These are phyloP conservation scores for Parasteatoda tepidariorum DNA, from an alignment of 1,140 invertebrate genomes.

Conservation along the genomic window DNA sequence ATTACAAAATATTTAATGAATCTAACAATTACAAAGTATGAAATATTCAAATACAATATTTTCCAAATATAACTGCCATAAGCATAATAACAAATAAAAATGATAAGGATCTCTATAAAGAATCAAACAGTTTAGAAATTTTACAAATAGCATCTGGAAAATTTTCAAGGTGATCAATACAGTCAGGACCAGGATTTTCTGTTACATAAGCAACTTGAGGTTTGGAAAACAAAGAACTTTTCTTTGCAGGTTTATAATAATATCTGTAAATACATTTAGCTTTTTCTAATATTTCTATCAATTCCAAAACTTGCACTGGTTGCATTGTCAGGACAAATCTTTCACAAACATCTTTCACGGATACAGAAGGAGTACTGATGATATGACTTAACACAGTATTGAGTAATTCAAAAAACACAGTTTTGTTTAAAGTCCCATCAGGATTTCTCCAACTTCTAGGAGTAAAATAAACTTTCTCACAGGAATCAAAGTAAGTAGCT, in stretches of 20 bases:
- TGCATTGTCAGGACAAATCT: conserved; percentile 65
- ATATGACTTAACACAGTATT: conserved; percentile 36
- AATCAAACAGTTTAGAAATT: too few relatives aligned
- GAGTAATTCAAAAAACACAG: conserved; percentile 70
- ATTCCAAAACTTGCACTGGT: conserved; percentile 67
- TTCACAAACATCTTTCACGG: conserved; percentile 59
- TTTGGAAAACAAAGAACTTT: conserved; percentile 8
- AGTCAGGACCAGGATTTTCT: not conserved
- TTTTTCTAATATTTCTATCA: conserved; percentile 70
- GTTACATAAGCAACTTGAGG: not conserved
- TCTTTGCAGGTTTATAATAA: conserved; percentile 9
- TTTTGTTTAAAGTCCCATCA: conserved; percentile 78
- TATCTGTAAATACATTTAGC: conserved; percentile 67
- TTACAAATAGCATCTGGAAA: conserved; percentile 41
- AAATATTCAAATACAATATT: too few relatives aligned
- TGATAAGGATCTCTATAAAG: too few relatives aligned
- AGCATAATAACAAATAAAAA: too few relatives aligned
- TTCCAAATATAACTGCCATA: too few relatives aligned
- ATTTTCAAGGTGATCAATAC: conserved; percentile 31
- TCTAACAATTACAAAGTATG: too few relatives aligned
- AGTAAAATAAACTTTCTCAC: conserved; percentile 52
- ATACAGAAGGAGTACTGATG: conserved; percentile 71
- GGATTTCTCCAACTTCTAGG: conserved; percentile 79
- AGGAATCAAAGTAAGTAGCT: not conserved
- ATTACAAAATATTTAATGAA: too few relatives aligned